These are phyloP conservation scores for Oopsacas minuta DNA, from an alignment of 37 sponge, comb jelly and placozoan species.

Conservation along the genomic window DNA sequence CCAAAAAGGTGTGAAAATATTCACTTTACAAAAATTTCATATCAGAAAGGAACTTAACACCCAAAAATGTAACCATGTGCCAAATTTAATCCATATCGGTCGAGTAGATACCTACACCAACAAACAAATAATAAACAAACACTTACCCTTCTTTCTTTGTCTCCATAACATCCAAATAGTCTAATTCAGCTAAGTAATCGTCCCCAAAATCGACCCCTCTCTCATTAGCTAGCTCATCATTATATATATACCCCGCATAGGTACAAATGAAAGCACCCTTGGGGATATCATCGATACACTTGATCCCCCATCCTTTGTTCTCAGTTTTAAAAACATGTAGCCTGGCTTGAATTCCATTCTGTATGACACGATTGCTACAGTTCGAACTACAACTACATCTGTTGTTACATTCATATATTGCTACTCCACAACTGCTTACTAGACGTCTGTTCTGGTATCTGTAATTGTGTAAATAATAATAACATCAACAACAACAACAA, in stretches of 20 bases:
- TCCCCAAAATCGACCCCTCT: constrained; percentile 44
- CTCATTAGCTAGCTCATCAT: constrained; percentile 49
- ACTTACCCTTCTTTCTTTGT: not conserved
- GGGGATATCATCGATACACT: constrained; percentile 70
- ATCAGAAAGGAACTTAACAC: too few species aligned
- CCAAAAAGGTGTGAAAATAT: too few species aligned
- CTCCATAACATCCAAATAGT: constrained; percentile 62
- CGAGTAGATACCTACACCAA: too few species aligned
- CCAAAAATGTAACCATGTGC: too few species aligned
- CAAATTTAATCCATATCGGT: too few species aligned
- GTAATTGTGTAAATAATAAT: not conserved
- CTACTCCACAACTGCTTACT: not conserved
- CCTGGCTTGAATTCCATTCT: constrained; percentile 40
- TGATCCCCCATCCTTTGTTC: constrained; percentile 73
- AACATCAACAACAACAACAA: too few species aligned
- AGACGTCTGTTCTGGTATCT: not conserved
- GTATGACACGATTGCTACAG: constrained; percentile 77
- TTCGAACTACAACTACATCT: constrained; percentile 41
- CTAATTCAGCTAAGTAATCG: constrained; percentile 81
- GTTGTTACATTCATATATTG: constrained; percentile 68
- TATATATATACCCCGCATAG: constrained; percentile 53
- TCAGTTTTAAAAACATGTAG: constrained; percentile 61
- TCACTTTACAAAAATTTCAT: too few species aligned
- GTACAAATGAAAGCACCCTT: constrained; percentile 71
- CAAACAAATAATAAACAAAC: too few species aligned